These are phyloP conservation scores for Benthosema pterotum DNA, from an alignment of 2,797 vertebrate species.

Conservation along the genomic window DNA sequence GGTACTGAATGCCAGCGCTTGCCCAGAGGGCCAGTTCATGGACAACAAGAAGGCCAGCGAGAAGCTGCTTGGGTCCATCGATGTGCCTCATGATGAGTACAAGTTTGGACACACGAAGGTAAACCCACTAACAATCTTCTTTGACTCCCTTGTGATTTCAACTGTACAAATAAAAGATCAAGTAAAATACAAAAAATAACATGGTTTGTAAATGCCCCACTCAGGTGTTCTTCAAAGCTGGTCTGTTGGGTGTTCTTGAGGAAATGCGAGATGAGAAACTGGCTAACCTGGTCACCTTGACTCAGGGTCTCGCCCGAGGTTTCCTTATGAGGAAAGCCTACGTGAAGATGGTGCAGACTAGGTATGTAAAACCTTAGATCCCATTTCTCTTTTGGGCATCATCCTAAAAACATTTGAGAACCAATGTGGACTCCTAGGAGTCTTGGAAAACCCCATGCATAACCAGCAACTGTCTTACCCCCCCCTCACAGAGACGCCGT, in stretches of 20 bases:
- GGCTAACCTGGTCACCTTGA: constrained; percentile 81
- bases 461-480: background rate
- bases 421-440: too few relatives aligned
- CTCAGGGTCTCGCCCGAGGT: constrained; percentile 83
- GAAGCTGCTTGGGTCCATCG: constrained; percentile 88
- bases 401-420: too few relatives aligned
- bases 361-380: constrained; percentile 57
- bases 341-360: constrained; percentile 84
- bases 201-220: background rate
- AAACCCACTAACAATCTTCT: background rate
- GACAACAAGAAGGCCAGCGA: constrained; percentile 91
- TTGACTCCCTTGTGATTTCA: too few relatives aligned
- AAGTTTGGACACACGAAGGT: constrained; percentile 91
- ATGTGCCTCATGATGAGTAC: constrained; percentile 87
- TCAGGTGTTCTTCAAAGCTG: constrained; percentile 92
- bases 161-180: too few relatives aligned
- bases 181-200: too few relatives aligned
- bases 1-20: constrained; percentile 86
- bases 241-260: constrained; percentile 84
- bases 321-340: constrained; percentile 84
- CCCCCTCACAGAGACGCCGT: constrained; percentile 80
- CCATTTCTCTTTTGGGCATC: too few relatives aligned
- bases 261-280: constrained; percentile 90
- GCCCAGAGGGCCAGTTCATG: constrained; percentile 89
- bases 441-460: too few relatives aligned